Evolutionary conservation across 2,113 vertebrate genomes (phyloP).

Genomic region (Fulmarus glacialis): DNA sequence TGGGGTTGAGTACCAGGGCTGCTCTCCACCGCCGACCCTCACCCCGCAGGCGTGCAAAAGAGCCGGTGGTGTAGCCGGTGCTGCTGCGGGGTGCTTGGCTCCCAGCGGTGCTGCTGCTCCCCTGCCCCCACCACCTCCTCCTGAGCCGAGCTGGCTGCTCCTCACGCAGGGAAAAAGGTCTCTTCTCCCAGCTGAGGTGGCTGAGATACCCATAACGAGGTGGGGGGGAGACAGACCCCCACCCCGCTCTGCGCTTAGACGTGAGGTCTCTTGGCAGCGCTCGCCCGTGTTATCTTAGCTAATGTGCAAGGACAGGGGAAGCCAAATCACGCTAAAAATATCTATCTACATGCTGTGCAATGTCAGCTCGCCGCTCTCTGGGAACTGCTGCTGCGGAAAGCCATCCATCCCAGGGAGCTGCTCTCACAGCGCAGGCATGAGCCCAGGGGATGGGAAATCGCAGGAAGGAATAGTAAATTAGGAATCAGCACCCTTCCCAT

Average conservation of each 20-base stretch:
- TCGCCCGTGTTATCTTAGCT: rapidly evolving
- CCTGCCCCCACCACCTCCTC: neutral
- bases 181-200: neutral
- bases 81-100: rapidly evolving
- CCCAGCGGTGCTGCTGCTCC: neutral
- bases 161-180: neutral
- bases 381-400: neutral
- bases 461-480: slow-evolving; percentile 26
- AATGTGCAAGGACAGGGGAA: neutral
- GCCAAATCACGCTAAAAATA: neutral
- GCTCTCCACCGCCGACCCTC: neutral
- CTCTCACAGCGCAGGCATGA: neutral
- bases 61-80: rapidly evolving
- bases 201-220: neutral
- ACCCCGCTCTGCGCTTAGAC: rapidly evolving
- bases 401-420: neutral
- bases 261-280: rapidly evolving
- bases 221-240: neutral
- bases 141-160: rapidly evolving
- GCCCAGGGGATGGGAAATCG: neutral
- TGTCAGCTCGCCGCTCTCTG: neutral
- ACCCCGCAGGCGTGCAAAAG: neutral
- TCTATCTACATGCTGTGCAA: neutral
- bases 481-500: neutral
- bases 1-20: neutral